phyloP scores from a whole-genome alignment of 2,888 invertebrate species.

The Patella pellucida region DNA sequence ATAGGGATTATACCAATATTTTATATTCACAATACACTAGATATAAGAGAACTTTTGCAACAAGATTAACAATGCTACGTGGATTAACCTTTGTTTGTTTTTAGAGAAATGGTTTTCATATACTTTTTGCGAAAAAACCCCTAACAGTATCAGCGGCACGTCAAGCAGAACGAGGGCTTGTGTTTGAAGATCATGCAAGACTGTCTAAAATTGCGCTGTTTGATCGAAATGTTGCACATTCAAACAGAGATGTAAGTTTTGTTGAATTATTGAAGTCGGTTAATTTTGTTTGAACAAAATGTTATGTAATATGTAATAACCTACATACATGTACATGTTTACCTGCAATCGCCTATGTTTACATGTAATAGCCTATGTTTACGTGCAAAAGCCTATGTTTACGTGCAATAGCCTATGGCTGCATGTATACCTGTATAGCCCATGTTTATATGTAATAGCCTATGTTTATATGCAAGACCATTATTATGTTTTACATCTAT shows the following conservation, averaged over 20 bases:
- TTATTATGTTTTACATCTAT: too few relatives aligned
- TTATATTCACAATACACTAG: too few relatives aligned
- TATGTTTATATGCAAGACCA: neutral
- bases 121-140: slow-evolving; percentile 36
- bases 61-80: too few relatives aligned
- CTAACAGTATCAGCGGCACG: slow-evolving; percentile 30
- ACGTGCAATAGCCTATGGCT: neutral
- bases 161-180: slow-evolving; percentile 24
- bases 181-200: slow-evolving; percentile 26
- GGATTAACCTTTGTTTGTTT: too few relatives aligned
- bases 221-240: slow-evolving; percentile 45
- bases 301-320: too few relatives aligned
- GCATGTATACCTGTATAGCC: too few relatives aligned
- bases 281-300: too few relatives aligned
- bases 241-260: slow-evolving; percentile 33
- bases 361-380: neutral
- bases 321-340: too few relatives aligned
- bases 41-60: too few relatives aligned
- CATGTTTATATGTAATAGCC: neutral
- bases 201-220: slow-evolving; percentile 34
- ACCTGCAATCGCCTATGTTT: too few relatives aligned
- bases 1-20: too few relatives aligned
- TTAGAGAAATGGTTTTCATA: slow-evolving; percentile 39
- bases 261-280: neutral
- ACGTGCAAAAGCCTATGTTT: neutral